Base-by-base conservation (phyloP, 2,113 vertebrate species). In the Campylomormyrus tamandua region DNA sequence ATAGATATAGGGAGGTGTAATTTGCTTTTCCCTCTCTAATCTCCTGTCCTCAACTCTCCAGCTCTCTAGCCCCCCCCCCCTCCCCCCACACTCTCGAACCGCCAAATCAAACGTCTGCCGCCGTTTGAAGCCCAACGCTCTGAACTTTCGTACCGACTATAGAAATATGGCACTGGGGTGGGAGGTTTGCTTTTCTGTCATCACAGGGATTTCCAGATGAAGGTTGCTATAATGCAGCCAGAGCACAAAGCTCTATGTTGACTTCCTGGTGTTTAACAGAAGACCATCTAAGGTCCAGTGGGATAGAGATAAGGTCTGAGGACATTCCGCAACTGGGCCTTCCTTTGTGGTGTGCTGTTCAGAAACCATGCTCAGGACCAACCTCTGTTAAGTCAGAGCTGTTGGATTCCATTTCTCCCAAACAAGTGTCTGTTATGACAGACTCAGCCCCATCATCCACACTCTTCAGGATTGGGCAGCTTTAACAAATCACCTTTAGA, bases 81-180 rank as follows among this genome's bases (percentile, higher is more conserved):
- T 56, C 85, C 77, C 58, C 56, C 53, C 86, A 56, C 87, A 24
- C 89, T 74, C 39, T 90, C 92, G 48, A 88, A 74, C 58, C 83
- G 87, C 31, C 86, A 35, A 74, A 83, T 90, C 91, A 94, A 92
- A 95, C 93, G 87, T 91, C 92, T 84, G 90, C 83, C 89, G 48
- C 74, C 90, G 5, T 91, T 91, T 91, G 89, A 92, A 93, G 92
- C 89, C 91, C 92, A 93, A 92, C 85, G 89, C 90, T 90, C 85
- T 90, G 83, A 88, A 88, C 86, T 92, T 92, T 93, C 88, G 53
- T 92, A 91, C 91, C 90, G 88, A 92, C 91, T 21, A 10, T 93
- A 91, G 93, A 94, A 94, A 95, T 94, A 90, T 91, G 88, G 91
- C 93, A 91, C 90, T 48, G 3, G 87, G 89, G 90, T 93, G 94